Percentiles rank a stretch among this genome's conserved stretches.
phyloP scores from a whole-genome alignment of 2,797 vertebrate species.

The Muscicapa comitata region DNA sequence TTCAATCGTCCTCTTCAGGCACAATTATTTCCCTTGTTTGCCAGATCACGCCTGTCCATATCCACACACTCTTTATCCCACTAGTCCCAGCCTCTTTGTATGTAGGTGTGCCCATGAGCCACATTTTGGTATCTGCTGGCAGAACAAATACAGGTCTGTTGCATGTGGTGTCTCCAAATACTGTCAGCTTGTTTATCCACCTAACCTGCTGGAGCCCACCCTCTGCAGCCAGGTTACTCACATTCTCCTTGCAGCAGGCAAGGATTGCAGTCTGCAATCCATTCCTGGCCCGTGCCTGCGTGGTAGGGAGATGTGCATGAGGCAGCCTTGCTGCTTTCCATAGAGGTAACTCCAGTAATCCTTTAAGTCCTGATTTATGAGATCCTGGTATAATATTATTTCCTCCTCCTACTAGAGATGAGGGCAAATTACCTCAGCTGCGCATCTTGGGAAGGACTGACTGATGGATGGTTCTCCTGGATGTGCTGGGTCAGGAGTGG shows the following conservation, averaged over 20 bases:
- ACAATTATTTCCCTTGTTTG: background rate
- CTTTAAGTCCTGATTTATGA: background rate
- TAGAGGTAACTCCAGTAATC: background rate
- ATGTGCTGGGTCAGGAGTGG: background rate
- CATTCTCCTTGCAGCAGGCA: background rate
- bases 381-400: background rate
- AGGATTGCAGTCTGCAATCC: background rate
- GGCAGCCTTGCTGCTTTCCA: background rate
- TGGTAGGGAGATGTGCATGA: background rate
- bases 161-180: background rate
- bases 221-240: background rate
- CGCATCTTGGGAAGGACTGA: background rate
- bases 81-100: background rate
- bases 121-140: background rate
- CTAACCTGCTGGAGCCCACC: background rate
- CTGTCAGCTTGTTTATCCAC: background rate
- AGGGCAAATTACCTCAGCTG: background rate
- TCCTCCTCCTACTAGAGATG: background rate
- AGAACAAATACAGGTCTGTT: background rate
- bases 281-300: rapidly evolving
- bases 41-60: background rate
- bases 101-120: background rate
- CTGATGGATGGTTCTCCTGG: background rate
- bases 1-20: background rate
- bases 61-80: background rate